Base-by-base conservation (phyloP, 2,113 vertebrate genomes). In the Scolopax mira region DNA sequence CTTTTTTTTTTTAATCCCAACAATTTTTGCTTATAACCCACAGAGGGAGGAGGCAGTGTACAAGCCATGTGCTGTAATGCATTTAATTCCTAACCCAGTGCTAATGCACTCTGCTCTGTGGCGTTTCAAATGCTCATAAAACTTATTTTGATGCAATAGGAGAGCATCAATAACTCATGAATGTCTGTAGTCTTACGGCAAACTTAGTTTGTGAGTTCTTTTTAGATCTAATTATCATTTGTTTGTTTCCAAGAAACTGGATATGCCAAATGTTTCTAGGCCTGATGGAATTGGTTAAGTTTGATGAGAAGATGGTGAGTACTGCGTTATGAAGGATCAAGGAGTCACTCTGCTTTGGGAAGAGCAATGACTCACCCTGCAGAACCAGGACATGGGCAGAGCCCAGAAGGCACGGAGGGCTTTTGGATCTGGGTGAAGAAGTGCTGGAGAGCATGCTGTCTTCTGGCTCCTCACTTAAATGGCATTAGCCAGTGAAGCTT, bases 231-330 rank as follows among this genome's bases (percentile, higher is more conserved):
- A 52, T 18, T 94, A 49, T 77, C 89, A 31, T 88, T 90, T n/a
- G 60, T 95, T 96, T 94, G 89, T 91, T 93, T 94, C 95, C 88
- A 54, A n/a, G 72, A 91, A 88, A 94, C 86, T 22, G 7, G 46
- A 88, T 66, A 62, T 1, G 44, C 74, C 67, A 77, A 81, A 33
- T 95, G 93, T 91, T 96, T 97, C 96, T 94, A 86, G 90, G 86
- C 88, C 44, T 3, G 24, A 60, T 93, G 88, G 74, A 91, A 83
- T 65, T n/a, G 80, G 95, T 89, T 46, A 52, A 57, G 64, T 57
- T 61, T 66, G 85, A 35, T 71, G 67, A 77, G 95, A 71, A 66
- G 61, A 11, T 18, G 82, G 90, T 67, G 88, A 85, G 69, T 19
- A 69, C 82, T 39, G 80, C 54, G 2, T 94, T 85, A 57, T 21